These are phyloP conservation scores for Bibio marci DNA, from an alignment of 2,888 invertebrate genomes.

Conservation along the genomic window DNA sequence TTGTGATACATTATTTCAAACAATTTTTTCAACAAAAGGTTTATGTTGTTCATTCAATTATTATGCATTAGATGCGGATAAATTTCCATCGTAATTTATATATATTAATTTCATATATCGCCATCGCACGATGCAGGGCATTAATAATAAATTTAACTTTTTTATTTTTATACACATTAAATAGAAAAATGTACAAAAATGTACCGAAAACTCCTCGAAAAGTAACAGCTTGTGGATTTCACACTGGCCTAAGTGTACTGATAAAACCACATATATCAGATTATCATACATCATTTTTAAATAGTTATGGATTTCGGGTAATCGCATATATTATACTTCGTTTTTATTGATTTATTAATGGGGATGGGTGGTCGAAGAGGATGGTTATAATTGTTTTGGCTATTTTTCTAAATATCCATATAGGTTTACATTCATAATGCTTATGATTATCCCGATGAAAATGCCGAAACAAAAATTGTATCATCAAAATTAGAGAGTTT, in stretches of 20 bases:
- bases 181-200: conserved; percentile 23
- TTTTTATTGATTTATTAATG: conserved; percentile 7
- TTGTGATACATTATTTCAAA: conserved; percentile 35
- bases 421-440: conserved; percentile 46
- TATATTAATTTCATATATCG: background rate
- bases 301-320: conserved; percentile 43
- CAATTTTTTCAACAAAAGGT: conserved; percentile 32
- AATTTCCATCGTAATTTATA: conserved; percentile 16
- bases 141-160: background rate
- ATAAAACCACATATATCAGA: conserved; percentile 38
- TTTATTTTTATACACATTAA: conserved; percentile 2
- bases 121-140: too few species aligned
- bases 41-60: conserved; percentile 50
- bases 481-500: conserved; percentile 39
- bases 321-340: background rate
- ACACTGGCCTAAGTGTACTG: conserved; percentile 44
- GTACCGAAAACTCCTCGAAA: conserved; percentile 34
- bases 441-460: conserved; percentile 44
- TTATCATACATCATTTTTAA: conserved; percentile 41
- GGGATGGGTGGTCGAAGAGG: background rate
- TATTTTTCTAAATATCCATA: background rate
- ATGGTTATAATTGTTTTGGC: background rate
- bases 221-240: conserved; percentile 49
- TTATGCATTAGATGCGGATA: conserved; percentile 27
- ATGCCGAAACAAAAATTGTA: conserved; percentile 39